Conservation (phyloP, 2,797 vertebrate species). For the Ciconia nigra region DNA sequence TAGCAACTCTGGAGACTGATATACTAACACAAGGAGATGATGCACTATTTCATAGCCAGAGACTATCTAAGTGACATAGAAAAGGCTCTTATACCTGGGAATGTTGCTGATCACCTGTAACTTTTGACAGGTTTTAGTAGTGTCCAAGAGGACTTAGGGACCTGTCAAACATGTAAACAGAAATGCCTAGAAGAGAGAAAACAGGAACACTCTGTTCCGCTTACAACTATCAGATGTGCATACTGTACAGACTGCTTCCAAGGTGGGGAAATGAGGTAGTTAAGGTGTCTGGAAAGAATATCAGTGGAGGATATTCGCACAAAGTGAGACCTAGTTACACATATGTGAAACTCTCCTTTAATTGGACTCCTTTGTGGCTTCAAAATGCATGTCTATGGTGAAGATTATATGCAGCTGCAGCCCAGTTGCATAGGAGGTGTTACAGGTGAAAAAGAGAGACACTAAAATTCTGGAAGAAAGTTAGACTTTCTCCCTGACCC, state of each 20-base stretch:
- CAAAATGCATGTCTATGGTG: neutral
- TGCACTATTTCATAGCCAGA: neutral
- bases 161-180: neutral
- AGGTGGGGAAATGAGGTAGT: neutral
- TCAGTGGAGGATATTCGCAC: neutral
- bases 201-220: neutral
- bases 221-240: neutral
- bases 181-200: neutral
- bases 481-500: neutral
- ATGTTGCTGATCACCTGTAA: neutral
- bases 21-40: neutral
- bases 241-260: neutral
- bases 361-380: neutral
- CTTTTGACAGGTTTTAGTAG: neutral
- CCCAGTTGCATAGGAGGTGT: neutral
- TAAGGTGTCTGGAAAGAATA: neutral
- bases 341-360: neutral
- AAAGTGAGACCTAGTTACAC: neutral
- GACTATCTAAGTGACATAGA: neutral
- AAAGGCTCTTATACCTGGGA: neutral
- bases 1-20: neutral
- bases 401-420: neutral
- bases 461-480: neutral
- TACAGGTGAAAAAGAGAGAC: neutral
- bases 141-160: neutral